These are phyloP conservation scores for Sparus aurata DNA, from an alignment of 2,797 vertebrate species.

Conservation along the genomic window DNA sequence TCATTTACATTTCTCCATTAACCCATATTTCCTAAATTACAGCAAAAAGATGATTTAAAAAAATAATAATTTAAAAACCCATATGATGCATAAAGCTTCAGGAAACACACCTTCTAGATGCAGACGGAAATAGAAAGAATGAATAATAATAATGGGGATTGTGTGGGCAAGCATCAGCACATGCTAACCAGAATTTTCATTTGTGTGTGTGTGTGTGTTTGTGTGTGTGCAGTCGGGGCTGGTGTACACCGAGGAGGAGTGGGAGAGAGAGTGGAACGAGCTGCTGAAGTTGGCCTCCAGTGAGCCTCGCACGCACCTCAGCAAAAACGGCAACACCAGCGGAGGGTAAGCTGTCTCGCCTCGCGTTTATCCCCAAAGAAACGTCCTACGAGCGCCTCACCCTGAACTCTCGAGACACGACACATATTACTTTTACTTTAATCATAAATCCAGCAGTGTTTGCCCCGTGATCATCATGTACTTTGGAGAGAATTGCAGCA, in stretches of 20 bases:
- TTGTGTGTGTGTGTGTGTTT: conserved; percentile 27
- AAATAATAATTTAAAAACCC: neutral
- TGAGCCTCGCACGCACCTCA: conserved; percentile 95
- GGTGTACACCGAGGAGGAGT: conserved; percentile 98
- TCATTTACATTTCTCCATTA: conserved; percentile 23
- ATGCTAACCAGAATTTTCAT: conserved; percentile 43
- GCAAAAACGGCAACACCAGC: conserved; percentile 93
- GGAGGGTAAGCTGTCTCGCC: conserved; percentile 89
- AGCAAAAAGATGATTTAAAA: no score
- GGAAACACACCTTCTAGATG: conserved; percentile 20
- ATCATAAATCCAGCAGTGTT: neutral
- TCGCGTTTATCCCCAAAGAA: neutral
- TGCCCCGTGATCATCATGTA: neutral
- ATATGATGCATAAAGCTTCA: conserved; percentile 6
- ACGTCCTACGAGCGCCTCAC: neutral
- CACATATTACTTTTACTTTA: neutral
- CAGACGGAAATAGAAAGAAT: conserved; percentile 33
- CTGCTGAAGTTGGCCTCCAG: conserved; percentile 98
- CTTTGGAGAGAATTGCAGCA: conserved; percentile 2
- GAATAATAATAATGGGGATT: conserved; percentile 44
- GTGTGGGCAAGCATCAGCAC: conserved; percentile 52
- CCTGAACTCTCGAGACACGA: conserved; percentile 4
- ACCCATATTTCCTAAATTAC: neutral
- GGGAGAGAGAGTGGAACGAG: conserved; percentile 98
- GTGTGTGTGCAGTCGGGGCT: conserved; percentile 90